A percentile compares a stretch with the other conserved stretches of the same genome.
Evolutionary conservation across 1,140 invertebrate species (phyloP).

Genomic region (Eurosta solidaginis): DNA sequence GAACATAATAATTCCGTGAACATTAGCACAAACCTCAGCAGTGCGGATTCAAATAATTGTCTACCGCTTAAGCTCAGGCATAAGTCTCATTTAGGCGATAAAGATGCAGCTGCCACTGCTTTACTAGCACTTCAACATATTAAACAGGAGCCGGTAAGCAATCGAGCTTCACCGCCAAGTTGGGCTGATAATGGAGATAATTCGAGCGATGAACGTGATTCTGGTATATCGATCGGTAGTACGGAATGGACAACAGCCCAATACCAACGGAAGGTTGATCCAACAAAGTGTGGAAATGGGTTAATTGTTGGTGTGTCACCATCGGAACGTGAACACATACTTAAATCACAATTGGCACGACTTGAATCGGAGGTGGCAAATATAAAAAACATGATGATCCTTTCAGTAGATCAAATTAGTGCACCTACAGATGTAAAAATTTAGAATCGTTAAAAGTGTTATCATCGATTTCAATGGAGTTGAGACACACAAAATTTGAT

Average conservation of each 20-base stretch:
- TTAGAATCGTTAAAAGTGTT: background rate
- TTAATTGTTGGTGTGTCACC: constrained; percentile 52
- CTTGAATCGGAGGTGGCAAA: constrained; percentile 91
- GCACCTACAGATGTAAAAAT: constrained; percentile 42
- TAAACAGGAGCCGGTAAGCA: constrained; percentile 79
- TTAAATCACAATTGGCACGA: constrained; percentile 83
- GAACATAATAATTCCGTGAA: constrained; percentile 36
- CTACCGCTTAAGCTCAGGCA: constrained; percentile 88
- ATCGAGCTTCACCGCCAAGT: constrained; percentile 73
- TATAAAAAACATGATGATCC: constrained; percentile 75
- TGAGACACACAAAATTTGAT: background rate
- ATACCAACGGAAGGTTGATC: constrained; percentile 49
- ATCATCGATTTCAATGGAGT: background rate
- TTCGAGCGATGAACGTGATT: constrained; percentile 85
- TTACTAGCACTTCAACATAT: constrained; percentile 79
- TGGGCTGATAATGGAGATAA: constrained; percentile 77
- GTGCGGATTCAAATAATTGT: constrained; percentile 64
- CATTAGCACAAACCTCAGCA: constrained; percentile 31
- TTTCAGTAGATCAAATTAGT: constrained; percentile 45
- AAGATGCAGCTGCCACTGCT: constrained; percentile 80
- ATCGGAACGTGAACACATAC: constrained; percentile 62
- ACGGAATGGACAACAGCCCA: constrained; percentile 67
- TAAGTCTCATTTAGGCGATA: constrained; percentile 87
- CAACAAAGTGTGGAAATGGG: constrained; percentile 26
- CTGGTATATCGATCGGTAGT: constrained; percentile 78